Evolutionary conservation across 1,140 invertebrate genomes (phyloP).

Genomic region (Caenorhabditis latens): DNA sequence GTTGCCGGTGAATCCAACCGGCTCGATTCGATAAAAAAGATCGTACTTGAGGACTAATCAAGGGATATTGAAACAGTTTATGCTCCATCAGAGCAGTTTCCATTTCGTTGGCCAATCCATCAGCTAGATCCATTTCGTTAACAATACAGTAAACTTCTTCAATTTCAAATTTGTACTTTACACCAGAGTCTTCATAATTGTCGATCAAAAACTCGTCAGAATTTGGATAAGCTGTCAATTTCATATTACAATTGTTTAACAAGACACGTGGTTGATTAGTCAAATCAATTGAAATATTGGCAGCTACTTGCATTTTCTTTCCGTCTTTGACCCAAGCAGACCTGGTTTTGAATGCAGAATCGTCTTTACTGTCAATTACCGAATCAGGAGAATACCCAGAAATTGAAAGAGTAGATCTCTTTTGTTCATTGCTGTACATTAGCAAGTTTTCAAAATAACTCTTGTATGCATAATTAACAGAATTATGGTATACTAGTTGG

Average conservation of each 20-base stretch:
- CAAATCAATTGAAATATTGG: conserved; percentile 14
- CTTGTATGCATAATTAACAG: too few species aligned
- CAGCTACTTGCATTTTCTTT: background rate
- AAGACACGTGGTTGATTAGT: background rate
- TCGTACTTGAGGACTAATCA: background rate
- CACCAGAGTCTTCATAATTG: background rate
- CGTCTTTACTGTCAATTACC: too few species aligned
- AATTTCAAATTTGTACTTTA: background rate
- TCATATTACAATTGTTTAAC: background rate
- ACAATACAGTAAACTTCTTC: background rate
- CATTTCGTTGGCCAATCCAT: background rate
- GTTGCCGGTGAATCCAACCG: background rate
- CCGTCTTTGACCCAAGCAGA: background rate
- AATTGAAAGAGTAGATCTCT: too few species aligned
- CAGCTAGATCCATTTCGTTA: background rate
- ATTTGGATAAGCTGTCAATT: background rate
- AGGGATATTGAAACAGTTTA: background rate
- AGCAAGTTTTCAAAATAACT: too few species aligned
- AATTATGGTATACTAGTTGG: too few species aligned
- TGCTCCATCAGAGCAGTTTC: background rate
- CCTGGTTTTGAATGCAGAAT: too few species aligned
- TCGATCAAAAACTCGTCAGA: background rate
- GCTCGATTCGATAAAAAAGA: background rate
- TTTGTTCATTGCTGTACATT: too few species aligned
- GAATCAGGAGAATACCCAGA: too few species aligned